A percentile compares a stretch with the other conserved stretches of the same genome.
phyloP scores from a whole-genome alignment of 1,140 invertebrate genomes.

The Diorhabda carinulata region DNA sequence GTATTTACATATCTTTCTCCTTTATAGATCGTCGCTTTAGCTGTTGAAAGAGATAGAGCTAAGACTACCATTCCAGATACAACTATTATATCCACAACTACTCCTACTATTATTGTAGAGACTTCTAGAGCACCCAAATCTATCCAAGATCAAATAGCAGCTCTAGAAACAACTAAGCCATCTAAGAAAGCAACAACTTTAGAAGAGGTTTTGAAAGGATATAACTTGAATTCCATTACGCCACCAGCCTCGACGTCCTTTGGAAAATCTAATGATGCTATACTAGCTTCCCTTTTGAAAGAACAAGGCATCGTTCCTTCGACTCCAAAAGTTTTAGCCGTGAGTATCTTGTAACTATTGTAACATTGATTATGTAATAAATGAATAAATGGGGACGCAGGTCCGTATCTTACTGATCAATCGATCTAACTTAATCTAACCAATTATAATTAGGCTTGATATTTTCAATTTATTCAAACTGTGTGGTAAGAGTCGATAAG shows the following conservation, averaged over 20 bases:
- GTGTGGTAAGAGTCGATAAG: no score
- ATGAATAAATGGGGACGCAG: no score
- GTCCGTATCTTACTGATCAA: no score
- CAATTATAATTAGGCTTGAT: no score
- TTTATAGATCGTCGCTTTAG: conserved; percentile 37
- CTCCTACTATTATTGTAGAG: background rate
- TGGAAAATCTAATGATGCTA: conserved; percentile 59
- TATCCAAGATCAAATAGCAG: conserved; percentile 28
- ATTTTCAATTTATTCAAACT: no score
- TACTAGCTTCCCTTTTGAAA: conserved; percentile 63
- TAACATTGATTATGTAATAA: no score
- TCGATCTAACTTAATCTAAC: no score
- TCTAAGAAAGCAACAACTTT: conserved; percentile 30
- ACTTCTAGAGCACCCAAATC: conserved; percentile 27
- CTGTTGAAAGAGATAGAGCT: conserved; percentile 33
- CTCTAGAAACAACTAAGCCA: conserved; percentile 14
- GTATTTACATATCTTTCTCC: no score
- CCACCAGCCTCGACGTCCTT: conserved; percentile 38
- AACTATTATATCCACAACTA: conserved; percentile 18
- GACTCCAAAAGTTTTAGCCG: conserved; percentile 57
- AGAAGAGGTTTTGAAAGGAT: conserved; percentile 38
- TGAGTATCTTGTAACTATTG: conserved; percentile 46
- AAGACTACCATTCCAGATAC: conserved; percentile 17
- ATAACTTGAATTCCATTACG: conserved; percentile 30
- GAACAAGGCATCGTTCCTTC: conserved; percentile 63